Percentiles rank a stretch among this genome's conserved stretches.
Evolutionary conservation across 2,113 vertebrate genomes (phyloP).

Genomic region (Probosciger aterrimus): DNA sequence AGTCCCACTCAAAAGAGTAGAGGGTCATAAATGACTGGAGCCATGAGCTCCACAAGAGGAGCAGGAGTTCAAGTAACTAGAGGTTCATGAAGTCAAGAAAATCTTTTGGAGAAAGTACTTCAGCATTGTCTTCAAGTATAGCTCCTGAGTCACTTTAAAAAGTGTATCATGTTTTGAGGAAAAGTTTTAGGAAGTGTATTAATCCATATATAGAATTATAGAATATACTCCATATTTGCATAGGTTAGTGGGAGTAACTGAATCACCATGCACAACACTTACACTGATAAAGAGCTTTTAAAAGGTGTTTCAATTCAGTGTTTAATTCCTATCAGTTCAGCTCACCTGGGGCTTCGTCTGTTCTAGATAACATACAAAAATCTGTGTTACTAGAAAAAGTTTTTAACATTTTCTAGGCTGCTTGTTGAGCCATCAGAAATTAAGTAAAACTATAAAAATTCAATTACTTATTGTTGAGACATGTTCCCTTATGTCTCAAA

Average conservation of each 20-base stretch:
- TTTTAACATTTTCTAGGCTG: not conserved
- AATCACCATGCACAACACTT: not conserved
- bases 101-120: not conserved
- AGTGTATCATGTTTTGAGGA: not conserved
- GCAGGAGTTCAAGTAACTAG: not conserved
- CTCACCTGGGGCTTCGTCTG: not conserved
- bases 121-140: not conserved
- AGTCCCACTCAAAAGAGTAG: fast-evolving
- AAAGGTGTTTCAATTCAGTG: not conserved
- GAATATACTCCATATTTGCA: not conserved
- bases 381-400: not conserved
- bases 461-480: not conserved
- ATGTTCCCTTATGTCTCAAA: not conserved
- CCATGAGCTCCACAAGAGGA: not conserved
- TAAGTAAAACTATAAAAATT: not conserved
- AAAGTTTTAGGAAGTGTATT: not conserved
- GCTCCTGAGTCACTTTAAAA: not conserved
- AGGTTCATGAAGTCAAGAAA: not conserved
- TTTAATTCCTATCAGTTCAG: not conserved
- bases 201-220: not conserved
- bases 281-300: not conserved
- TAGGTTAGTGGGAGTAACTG: not conserved
- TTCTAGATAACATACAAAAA: not conserved
- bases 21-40: not conserved
- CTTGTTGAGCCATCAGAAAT: not conserved